These are phyloP conservation scores for Tangara arthus DNA, from an alignment of 2,797 vertebrate species.

Conservation along the genomic window DNA sequence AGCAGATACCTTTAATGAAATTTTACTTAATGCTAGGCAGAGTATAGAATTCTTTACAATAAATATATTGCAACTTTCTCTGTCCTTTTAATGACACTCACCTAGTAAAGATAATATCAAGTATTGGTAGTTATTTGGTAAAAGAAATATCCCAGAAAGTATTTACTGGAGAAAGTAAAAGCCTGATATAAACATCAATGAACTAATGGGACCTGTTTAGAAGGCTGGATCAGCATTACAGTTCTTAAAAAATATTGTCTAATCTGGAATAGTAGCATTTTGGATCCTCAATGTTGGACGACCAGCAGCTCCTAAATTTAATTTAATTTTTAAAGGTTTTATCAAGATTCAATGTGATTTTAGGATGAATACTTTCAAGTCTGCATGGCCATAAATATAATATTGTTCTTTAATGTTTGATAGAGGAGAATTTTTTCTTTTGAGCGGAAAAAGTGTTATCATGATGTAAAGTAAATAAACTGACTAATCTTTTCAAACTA, in stretches of 20 bases:
- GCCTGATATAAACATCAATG: neutral
- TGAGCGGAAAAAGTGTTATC: neutral
- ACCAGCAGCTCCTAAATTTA: neutral
- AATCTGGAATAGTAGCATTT: slow-evolving; percentile 6
- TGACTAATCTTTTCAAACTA: neutral
- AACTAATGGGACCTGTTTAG: neutral
- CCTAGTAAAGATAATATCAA: neutral
- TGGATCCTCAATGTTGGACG: neutral
- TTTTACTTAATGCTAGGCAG: neutral
- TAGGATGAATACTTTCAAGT: slow-evolving; percentile 53
- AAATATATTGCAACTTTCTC: neutral
- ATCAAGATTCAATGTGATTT: slow-evolving; percentile 43
- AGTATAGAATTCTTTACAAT: neutral
- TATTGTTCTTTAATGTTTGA: slow-evolving; percentile 40
- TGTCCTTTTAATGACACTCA: neutral
- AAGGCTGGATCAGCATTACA: neutral
- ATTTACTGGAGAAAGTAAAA: neutral
- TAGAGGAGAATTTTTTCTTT: neutral
- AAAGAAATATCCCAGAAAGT: neutral
- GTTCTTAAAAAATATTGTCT: neutral
- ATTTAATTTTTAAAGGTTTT: slow-evolving; percentile 60
- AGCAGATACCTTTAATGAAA: neutral
- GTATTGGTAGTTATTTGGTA: neutral
- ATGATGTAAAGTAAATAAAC: slow-evolving; percentile 14
- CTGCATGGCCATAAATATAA: slow-evolving; percentile 44